These are phyloP conservation scores for Hydrophis major DNA, from an alignment of 2,797 vertebrate genomes.

Conservation along the genomic window DNA sequence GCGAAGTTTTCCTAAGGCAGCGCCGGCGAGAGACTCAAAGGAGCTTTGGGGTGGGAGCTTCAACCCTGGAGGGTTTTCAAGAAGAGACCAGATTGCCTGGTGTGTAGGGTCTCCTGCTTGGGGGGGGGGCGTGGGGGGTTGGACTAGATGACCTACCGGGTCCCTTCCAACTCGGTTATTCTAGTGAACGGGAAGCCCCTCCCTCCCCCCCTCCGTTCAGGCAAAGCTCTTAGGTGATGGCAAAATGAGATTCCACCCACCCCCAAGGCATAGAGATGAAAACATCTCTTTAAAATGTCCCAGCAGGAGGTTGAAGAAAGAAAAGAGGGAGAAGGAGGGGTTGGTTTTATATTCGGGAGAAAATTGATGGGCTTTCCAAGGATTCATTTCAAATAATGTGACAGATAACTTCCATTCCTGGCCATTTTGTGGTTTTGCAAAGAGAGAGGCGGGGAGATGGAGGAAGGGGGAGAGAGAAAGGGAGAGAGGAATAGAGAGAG, in stretches of 20 bases:
- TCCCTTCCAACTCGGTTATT: too few species aligned
- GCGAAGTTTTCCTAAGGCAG: not conserved
- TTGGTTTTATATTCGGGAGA: not conserved
- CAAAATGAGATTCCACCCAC: not conserved
- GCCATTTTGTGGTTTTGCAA: not conserved
- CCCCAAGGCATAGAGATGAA: too few species aligned
- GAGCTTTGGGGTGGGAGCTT: too few species aligned
- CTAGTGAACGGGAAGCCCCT: too few species aligned
- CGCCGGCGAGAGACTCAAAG: not conserved
- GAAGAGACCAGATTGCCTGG: too few species aligned
- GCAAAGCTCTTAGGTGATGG: not conserved
- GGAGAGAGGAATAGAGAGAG: fast-evolving
- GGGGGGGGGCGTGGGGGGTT: too few species aligned
- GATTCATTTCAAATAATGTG: not conserved
- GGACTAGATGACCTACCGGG: too few species aligned
- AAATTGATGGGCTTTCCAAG: not conserved
- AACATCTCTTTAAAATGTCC: not conserved
- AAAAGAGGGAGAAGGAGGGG: not conserved
- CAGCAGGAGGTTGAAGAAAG: not conserved
- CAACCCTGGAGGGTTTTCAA: too few species aligned
- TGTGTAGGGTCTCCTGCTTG: too few species aligned
- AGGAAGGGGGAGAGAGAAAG: fast-evolving
- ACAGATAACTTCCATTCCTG: not conserved
- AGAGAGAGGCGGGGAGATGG: too few species aligned
- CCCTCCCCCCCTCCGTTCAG: not conserved